A percentile compares a stretch with the other conserved stretches of the same genome.
Conservation (phyloP, 2,113 vertebrate genomes). For the Urocynchramus pylzowi region DNA sequence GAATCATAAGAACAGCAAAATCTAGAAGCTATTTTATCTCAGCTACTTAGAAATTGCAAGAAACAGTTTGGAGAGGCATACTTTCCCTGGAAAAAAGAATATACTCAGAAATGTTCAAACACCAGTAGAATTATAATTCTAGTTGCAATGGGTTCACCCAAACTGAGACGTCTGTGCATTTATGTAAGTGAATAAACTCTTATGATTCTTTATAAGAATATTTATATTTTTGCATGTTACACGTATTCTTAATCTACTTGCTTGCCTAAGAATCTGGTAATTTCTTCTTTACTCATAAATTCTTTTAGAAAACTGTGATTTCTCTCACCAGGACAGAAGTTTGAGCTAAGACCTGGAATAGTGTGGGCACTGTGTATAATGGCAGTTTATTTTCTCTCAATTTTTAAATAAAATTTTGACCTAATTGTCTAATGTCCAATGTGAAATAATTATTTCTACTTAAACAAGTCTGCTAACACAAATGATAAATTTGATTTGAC, state of each 20-base stretch:
- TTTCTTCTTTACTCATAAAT: not conserved
- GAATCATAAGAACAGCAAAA: not conserved
- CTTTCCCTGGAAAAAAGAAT: not conserved
- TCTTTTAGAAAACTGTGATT: not conserved
- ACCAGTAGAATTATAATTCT: not conserved
- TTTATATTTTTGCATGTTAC: not conserved
- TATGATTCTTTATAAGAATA: not conserved
- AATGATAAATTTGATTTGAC: slow-evolving; percentile 34
- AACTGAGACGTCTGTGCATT: not conserved
- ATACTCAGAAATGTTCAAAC: not conserved
- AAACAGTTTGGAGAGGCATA: not conserved
- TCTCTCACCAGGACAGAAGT: not conserved
- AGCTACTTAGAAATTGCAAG: not conserved
- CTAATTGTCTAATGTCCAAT: not conserved
- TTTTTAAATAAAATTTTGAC: not conserved
- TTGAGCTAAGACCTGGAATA: not conserved
- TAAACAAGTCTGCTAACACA: not conserved
- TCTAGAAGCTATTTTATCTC: not conserved
- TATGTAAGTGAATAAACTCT: not conserved
- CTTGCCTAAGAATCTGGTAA: not conserved
- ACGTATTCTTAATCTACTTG: not conserved
- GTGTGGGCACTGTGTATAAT: not conserved
- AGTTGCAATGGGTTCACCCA: not conserved
- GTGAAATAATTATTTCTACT: slow-evolving; percentile 7
- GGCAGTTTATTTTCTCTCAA: not conserved